phyloP scores from a whole-genome alignment of 2,113 vertebrate genomes.

The Rhinichthys klamathensis region DNA sequence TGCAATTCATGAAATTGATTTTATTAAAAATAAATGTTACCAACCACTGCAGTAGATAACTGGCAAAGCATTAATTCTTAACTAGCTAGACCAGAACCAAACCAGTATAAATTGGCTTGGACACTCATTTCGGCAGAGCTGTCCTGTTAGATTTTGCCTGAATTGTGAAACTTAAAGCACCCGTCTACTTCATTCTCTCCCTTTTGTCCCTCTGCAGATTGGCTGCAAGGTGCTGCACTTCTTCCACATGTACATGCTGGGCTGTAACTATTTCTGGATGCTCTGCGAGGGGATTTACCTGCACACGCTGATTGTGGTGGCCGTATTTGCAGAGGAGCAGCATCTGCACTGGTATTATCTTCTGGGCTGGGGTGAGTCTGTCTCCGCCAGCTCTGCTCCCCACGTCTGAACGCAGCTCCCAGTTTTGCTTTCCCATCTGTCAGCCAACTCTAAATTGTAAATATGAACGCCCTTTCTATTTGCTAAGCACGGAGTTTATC shows the following conservation, averaged over 20 bases:
- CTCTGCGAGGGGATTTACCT: constrained; percentile 97
- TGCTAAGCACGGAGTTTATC: neutral
- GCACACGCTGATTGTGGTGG: constrained; percentile 93
- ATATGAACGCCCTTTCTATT: constrained; percentile 6
- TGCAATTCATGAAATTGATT: neutral
- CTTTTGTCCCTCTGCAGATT: constrained; percentile 71
- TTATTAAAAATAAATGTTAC: neutral
- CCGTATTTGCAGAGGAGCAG: constrained; percentile 90
- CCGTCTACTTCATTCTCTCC: neutral
- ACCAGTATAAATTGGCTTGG: neutral
- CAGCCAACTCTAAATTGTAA: neutral
- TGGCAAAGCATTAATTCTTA: neutral
- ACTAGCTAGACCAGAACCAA: neutral
- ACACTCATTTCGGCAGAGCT: neutral
- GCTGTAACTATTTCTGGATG: constrained; percentile 99
- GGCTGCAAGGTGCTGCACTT: constrained; percentile 94
- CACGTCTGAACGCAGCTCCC: neutral
- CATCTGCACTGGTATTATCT: constrained; percentile 95
- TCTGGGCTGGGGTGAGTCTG: constrained; percentile 95
- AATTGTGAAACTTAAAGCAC: neutral
- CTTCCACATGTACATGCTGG: constrained; percentile 95
- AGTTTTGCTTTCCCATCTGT: constrained; percentile 25
- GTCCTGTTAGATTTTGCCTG: neutral
- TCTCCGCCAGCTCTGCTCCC: constrained; percentile 48
- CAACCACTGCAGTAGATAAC: neutral